phyloP scores from a whole-genome alignment of 2,888 invertebrate species.

The Luperina testacea region DNA sequence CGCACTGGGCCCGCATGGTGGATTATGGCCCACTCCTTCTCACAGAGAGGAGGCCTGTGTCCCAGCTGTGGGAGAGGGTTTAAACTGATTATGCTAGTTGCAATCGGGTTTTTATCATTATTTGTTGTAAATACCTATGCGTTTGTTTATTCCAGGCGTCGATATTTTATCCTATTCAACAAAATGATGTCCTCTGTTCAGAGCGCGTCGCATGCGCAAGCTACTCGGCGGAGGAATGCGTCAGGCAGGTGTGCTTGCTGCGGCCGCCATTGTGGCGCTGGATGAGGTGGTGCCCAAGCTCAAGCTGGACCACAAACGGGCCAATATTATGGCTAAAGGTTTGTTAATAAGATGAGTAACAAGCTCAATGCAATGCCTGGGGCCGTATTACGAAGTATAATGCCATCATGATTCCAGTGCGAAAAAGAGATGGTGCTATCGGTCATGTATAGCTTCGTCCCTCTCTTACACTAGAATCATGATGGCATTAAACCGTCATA shows the following conservation, averaged over 20 bases:
- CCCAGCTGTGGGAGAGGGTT: neutral
- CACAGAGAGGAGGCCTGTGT: too few species aligned
- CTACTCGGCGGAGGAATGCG: conserved; percentile 98
- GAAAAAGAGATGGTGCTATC: neutral
- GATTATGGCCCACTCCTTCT: neutral
- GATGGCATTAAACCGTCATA: neutral
- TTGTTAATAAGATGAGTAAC: conserved; percentile 43
- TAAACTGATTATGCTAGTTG: neutral
- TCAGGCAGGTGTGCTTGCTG: conserved; percentile 97
- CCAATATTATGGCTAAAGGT: conserved; percentile 92
- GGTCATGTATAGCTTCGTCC: too few species aligned
- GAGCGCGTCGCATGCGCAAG: conserved; percentile 95
- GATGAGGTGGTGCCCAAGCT: conserved; percentile 94
- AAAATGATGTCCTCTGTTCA: conserved; percentile 71
- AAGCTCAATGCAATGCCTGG: neutral
- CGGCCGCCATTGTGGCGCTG: conserved; percentile 96
- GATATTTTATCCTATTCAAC: neutral
- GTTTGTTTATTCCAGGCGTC: neutral
- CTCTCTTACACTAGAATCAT: too few species aligned
- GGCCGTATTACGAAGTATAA: neutral
- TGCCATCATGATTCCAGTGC: neutral
- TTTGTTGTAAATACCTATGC: neutral
- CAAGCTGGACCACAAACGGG: conserved; percentile 93
- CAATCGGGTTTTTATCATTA: neutral
- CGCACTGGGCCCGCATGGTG: neutral